These are phyloP conservation scores for Engystomops pustulosus DNA, from an alignment of 2,113 vertebrate genomes.

Conservation along the genomic window DNA sequence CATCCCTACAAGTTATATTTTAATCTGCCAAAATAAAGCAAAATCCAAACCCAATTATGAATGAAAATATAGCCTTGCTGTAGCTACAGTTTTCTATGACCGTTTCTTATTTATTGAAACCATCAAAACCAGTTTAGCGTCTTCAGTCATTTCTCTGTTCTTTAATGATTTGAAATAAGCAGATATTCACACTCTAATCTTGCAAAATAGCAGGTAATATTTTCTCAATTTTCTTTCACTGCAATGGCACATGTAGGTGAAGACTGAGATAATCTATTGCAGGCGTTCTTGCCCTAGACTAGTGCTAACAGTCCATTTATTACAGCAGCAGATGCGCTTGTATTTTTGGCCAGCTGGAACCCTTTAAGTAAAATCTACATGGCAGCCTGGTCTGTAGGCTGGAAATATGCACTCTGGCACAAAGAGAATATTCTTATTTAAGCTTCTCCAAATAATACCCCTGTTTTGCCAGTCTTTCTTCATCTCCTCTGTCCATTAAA, in stretches of 20 bases:
- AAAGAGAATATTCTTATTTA: slow-evolving; percentile 42
- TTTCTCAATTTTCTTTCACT: slow-evolving; percentile 60
- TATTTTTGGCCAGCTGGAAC: slow-evolving; percentile 53
- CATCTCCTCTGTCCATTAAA: slow-evolving; percentile 40
- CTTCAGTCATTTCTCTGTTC: slow-evolving; percentile 47
- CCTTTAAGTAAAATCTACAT: slow-evolving; percentile 56
- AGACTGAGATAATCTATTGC: slow-evolving; percentile 51
- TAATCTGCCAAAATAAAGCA: slow-evolving; percentile 3
- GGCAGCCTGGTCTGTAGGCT: not conserved
- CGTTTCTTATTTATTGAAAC: slow-evolving; percentile 59
- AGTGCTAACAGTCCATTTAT: slow-evolving; percentile 3
- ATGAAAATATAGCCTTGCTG: not conserved
- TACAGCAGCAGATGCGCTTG: slow-evolving; percentile 14
- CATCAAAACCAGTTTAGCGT: slow-evolving; percentile 50
- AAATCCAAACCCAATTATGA: not conserved
- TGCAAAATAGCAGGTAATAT: slow-evolving; percentile 64
- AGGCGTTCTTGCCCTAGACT: slow-evolving; percentile 46
- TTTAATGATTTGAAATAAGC: slow-evolving; percentile 63
- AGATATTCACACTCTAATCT: slow-evolving; percentile 65
- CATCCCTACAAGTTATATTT: not conserved
- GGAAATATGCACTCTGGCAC: not conserved
- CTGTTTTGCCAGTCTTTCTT: slow-evolving; percentile 23
- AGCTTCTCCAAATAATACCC: slow-evolving; percentile 37
- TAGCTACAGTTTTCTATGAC: not conserved
- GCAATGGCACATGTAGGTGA: slow-evolving; percentile 60